These are phyloP conservation scores for Megalops atlanticus DNA, from an alignment of 2,113 vertebrate genomes.

Conservation along the genomic window DNA sequence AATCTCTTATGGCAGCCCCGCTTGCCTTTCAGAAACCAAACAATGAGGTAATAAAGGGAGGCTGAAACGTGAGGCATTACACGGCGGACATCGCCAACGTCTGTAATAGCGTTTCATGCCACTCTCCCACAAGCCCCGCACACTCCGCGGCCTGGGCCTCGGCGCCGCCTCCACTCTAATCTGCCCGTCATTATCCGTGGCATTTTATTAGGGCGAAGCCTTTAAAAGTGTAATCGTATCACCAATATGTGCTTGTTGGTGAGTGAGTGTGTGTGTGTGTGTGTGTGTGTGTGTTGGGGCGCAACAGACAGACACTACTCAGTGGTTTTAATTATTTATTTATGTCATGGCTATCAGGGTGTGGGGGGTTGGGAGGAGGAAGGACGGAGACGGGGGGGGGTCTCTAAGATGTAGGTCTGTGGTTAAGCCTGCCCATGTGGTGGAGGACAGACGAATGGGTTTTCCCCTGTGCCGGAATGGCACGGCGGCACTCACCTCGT, in stretches of 20 bases:
- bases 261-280: constrained; percentile 2
- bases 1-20: neutral
- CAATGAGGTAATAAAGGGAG: neutral
- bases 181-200: neutral
- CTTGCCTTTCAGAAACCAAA: constrained; percentile 20
- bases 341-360: neutral
- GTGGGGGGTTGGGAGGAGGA: neutral
- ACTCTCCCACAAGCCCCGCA: neutral
- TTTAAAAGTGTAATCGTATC: neutral
- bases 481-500: neutral
- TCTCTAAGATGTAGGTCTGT: neutral
- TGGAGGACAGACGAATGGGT: constrained; percentile 5
- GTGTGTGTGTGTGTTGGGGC: too few relatives aligned
- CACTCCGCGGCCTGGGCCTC: neutral
- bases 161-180: neutral
- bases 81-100: neutral
- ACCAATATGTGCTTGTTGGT: constrained; percentile 1
- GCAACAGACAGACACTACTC: constrained; percentile 8
- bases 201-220: constrained; percentile 8
- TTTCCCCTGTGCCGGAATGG: neutral
- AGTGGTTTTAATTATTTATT: constrained; percentile 3
- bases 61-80: neutral
- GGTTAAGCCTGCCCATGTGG: neutral
- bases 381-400: neutral
- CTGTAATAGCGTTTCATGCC: constrained; percentile 13